Percentiles rank a stretch among this genome's conserved stretches.
These are phyloP conservation scores for Cerastoderma edule DNA, from an alignment of 2,888 invertebrate genomes.

Conservation along the genomic window DNA sequence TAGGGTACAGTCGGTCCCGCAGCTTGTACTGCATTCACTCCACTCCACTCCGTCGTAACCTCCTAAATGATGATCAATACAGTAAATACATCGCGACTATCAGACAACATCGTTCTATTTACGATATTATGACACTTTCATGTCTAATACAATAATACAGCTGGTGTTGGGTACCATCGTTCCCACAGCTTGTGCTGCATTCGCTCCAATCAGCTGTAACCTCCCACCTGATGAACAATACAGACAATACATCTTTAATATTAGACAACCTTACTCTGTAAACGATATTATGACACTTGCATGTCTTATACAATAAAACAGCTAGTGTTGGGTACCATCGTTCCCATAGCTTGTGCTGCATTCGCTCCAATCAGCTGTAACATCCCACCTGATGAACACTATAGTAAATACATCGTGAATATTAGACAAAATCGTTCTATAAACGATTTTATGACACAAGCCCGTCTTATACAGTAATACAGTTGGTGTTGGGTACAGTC, in stretches of 20 bases:
- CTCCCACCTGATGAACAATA: no score
- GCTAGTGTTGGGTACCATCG: constrained; percentile 51
- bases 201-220: constrained; percentile 44
- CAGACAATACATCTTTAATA: no score
- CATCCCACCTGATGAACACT: no score
- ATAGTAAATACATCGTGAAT: no score
- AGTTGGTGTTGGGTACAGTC: constrained; percentile 31
- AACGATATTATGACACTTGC: constrained; percentile 30
- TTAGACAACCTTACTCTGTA: constrained; percentile 61
- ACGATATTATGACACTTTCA: no score
- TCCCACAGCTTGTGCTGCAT: constrained; percentile 56
- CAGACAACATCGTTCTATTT: no score
- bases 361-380: constrained; percentile 65
- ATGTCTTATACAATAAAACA: constrained; percentile 50
- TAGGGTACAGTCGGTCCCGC: constrained; percentile 60
- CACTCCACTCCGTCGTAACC: constrained; percentile 67
- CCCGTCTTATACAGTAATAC: constrained; percentile 58
- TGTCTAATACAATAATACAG: constrained; percentile 56
- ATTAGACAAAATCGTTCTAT: no score
- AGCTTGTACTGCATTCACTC: constrained; percentile 63
- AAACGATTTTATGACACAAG: no score
- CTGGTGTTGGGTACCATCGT: constrained; percentile 31
- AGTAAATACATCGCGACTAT: no score
- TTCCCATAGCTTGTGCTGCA: constrained; percentile 65
- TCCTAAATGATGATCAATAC: no score